Percentiles rank a stretch among this genome's conserved stretches.
Evolutionary conservation across 2,888 invertebrate species (phyloP).

Genomic region (Mactromeris polynyma): DNA sequence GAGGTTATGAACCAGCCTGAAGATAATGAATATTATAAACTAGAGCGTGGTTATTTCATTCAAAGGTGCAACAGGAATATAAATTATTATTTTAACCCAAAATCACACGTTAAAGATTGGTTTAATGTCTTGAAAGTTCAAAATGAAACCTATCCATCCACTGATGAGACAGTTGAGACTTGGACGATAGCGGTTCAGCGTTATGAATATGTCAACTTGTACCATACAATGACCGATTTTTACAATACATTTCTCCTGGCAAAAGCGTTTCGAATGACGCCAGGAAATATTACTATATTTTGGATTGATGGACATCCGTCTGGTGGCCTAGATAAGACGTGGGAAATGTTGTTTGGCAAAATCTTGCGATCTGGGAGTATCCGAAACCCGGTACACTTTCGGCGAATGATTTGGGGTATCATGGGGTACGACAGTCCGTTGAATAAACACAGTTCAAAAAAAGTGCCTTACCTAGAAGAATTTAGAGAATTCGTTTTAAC

Average conservation of each 20-base stretch:
- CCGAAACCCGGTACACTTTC: constrained; percentile 65
- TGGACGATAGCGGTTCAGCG: constrained; percentile 78
- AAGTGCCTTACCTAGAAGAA: constrained; percentile 81
- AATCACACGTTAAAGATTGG: constrained; percentile 72
- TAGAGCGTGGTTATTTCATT: constrained; percentile 74
- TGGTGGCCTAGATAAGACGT: constrained; percentile 82
- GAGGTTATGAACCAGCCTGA: constrained; percentile 77
- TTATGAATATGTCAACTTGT: constrained; percentile 84
- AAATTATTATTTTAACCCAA: constrained; percentile 50
- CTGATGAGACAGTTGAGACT: not conserved
- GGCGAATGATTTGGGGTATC: constrained; percentile 80
- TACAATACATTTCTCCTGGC: constrained; percentile 81
- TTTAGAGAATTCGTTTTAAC: constrained; percentile 84
- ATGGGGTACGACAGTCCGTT: constrained; percentile 84
- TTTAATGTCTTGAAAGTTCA: constrained; percentile 24
- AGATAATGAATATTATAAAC: constrained; percentile 72
- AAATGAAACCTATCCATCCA: not conserved
- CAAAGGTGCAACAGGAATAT: constrained; percentile 62
- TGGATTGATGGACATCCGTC: constrained; percentile 85
- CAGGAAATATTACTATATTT: constrained; percentile 78
- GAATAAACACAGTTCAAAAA: constrained; percentile 72
- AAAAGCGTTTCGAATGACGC: constrained; percentile 70
- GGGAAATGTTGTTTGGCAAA: constrained; percentile 82
- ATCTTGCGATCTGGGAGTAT: constrained; percentile 77
- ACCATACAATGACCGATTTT: constrained; percentile 84